Evolutionary conservation across 2,888 invertebrate genomes (phyloP).

Genomic region (Geotrupes spiniger): DNA sequence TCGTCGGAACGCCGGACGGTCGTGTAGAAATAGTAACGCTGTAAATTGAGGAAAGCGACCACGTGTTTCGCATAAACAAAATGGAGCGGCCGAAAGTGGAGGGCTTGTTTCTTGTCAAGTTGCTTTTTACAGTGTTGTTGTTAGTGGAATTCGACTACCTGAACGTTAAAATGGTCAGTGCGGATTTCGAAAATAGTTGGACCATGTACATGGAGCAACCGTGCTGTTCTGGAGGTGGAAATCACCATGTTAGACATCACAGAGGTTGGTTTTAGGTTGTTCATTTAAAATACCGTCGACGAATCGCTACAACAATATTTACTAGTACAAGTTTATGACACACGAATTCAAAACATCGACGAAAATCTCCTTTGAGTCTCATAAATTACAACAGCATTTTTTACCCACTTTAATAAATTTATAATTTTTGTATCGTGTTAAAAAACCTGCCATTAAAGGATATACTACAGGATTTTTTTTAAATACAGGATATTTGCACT

Average conservation of each 20-base stretch:
- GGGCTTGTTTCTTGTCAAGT: background rate
- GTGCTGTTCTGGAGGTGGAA: constrained; percentile 58
- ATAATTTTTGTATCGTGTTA: too few species aligned
- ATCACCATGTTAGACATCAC: constrained; percentile 62
- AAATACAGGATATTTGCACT: too few species aligned
- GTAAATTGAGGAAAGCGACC: constrained; percentile 2
- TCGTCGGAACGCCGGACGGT: background rate
- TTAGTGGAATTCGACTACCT: constrained; percentile 10
- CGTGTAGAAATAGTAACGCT: too few species aligned
- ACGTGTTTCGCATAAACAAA: constrained; percentile 19
- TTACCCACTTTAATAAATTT: too few species aligned
- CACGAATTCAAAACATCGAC: too few species aligned
- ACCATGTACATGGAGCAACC: constrained; percentile 65
- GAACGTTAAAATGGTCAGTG: constrained; percentile 27
- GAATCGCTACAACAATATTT: too few species aligned
- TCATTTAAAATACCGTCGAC: too few species aligned
- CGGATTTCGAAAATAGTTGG: constrained; percentile 62
- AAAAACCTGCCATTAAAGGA: too few species aligned
- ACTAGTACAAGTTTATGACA: too few species aligned
- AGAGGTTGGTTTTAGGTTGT: constrained; percentile 50
- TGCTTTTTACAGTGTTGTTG: constrained; percentile 16
- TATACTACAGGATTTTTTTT: too few species aligned
- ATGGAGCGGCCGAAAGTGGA: constrained; percentile 7
- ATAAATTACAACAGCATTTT: too few species aligned
- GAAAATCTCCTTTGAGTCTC: too few species aligned